Base-by-base conservation (phyloP, 2,797 vertebrate genomes). In the Lateolabrax maculatus region DNA sequence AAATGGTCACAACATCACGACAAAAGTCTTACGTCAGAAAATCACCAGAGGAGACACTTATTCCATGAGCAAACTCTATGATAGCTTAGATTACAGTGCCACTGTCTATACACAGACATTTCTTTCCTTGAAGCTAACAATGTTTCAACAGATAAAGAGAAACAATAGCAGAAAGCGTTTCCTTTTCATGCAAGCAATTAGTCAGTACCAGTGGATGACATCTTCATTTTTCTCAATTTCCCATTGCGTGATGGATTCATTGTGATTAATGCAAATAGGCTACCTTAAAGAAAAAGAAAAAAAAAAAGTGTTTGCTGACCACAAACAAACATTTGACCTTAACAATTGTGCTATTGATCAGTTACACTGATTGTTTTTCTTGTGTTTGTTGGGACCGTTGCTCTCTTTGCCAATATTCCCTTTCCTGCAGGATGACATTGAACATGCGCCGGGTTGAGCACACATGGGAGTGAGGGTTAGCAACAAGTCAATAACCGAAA, bases 401-500 rank as follows among this genome's bases (percentile, higher is more conserved):
- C 55, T 77, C 58, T 75, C 73, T 79, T 75, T 75, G 71, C 80
- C 77, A 43, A 85, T 85, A 84, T 63, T 61, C 75, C 55, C 83
- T 72, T 75, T 77, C 77, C 79, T 75, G 69, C 75, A 73, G 53
- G 67, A 90, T 85, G 88, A 84, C 81, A 90, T 87, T 92, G 90
- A 92, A 85, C 88, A 81, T 75, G 81, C 61, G 66, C 48, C 29
- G 53, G 78, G 78, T 75, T 68, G 81, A 75, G 53, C 82, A 71
- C 91, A 83, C 85, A 69, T 23, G 83, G 85, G 86, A 86, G 48
- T 70, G 81, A 75, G 87, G 84, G 89, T 92, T 91, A 91, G 92
- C 93, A 93, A 94, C 93, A 92, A 92, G 94, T 93, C 92, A 87
- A 91, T 91, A 92, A 80, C 64, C 36, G 73, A 89, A 92, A 81